A percentile compares a stretch with the other conserved stretches of the same genome.
Conservation (phyloP, 2,888 invertebrate genomes). For the Bhutanitis thaidina region DNA sequence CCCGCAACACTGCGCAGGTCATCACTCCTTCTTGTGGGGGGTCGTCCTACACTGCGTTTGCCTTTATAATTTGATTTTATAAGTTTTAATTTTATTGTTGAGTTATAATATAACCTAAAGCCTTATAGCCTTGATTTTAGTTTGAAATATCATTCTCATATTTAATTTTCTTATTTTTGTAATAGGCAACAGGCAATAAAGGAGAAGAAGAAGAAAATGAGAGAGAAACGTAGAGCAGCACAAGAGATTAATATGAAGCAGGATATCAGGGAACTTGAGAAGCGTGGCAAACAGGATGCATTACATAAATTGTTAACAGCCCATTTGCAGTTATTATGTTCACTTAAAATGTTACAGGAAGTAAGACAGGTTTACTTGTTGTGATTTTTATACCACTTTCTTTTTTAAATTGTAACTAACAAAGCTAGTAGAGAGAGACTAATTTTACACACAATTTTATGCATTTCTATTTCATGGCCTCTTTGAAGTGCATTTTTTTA, state of each 20-base stretch:
- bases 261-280: slow-evolving; percentile 55
- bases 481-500: too few relatives aligned
- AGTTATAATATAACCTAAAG: too few relatives aligned
- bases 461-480: too few relatives aligned
- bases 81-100: too few relatives aligned
- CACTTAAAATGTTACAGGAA: slow-evolving; percentile 75
- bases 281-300: slow-evolving; percentile 70
- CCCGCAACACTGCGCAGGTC: too few relatives aligned
- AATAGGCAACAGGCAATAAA: slow-evolving; percentile 51
- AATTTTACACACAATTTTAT: too few relatives aligned
- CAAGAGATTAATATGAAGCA: slow-evolving; percentile 66
- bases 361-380: slow-evolving; percentile 31
- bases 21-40: too few relatives aligned
- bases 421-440: too few relatives aligned
- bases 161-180: background rate
- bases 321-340: slow-evolving; percentile 84
- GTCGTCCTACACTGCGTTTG: too few relatives aligned
- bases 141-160: background rate
- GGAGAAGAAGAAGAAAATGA: slow-evolving; percentile 51
- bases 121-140: slow-evolving; percentile 12
- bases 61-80: too few relatives aligned
- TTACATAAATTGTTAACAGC: slow-evolving; percentile 80
- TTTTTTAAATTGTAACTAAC: background rate
- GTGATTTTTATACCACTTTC: background rate
- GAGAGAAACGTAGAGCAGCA: slow-evolving; percentile 52